Base-by-base conservation (phyloP, 2,888 invertebrate species). In the Oeneis ivallda region DNA sequence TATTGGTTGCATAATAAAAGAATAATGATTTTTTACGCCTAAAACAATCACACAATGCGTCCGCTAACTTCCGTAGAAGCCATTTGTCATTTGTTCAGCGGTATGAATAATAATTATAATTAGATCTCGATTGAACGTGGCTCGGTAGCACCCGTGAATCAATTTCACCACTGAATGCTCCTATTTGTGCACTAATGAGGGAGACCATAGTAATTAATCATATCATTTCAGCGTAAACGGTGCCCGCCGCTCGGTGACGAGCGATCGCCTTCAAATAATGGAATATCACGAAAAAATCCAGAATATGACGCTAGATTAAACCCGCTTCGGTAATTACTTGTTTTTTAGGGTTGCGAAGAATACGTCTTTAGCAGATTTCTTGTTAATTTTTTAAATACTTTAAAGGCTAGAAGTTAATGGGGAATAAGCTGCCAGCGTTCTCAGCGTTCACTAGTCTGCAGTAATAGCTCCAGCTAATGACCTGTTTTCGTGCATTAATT, bases 291-390 rank as follows among this genome's bases (percentile, higher is more conserved):
- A 87, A 89, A 90, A 89, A 86, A 82, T 80, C 76, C 80, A 79
- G 82, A 88, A 80, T 79, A 83, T 79, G 81, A 84, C 82, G 89
- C 86, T 85, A 86, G 87, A 86, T 85, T 89, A 83, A 86, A 86
- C 89, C 81, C 84, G 86, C 83, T 80, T 80, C 85, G 86, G 83
- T 92, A 92, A 92, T 92, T 91, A 91, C 91, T 92, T 92, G 92
- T 91, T 92, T 91, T 91, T 89, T 86, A 89, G 87, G 87, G 89
- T 91, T 89, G 87, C 85, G 85, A 89, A 89, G 87, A 89, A 87
- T 86, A 85, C 87, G 91, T 91, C 91, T 85, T 85, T 76, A 75
- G 77, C 91, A 91, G 91, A 85, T 76, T 78, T 85, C 85, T 86
- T 89, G 85, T 87, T 88, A 86, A 85, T 87, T 87, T 89, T 86